Evolutionary conservation across 53 echinoderm and acorn worm species (phyloP).

Genomic region (Mesocentrotus franciscanus): DNA sequence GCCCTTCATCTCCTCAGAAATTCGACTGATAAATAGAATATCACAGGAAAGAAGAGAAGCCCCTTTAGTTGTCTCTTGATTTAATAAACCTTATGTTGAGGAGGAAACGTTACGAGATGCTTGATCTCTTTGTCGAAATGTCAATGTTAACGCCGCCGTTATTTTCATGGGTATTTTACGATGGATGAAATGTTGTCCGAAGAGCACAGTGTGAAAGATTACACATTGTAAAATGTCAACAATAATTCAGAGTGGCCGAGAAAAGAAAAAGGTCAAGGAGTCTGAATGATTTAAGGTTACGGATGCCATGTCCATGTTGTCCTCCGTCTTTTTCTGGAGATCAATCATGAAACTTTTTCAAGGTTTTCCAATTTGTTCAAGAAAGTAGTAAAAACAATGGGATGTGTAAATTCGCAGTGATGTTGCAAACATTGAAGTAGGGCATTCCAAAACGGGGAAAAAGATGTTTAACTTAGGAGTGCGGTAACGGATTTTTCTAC

Average conservation of each 20-base stretch:
- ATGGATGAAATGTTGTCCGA: neutral
- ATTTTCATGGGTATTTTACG: conserved; percentile 1
- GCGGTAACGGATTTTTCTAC: no score
- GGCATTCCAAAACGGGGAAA: neutral
- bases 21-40: neutral
- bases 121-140: neutral
- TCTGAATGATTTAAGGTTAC: neutral
- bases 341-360: neutral
- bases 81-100: neutral
- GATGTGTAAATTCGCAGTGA: neutral
- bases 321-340: neutral
- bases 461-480: neutral
- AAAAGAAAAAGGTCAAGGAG: conserved; percentile 1
- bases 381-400: neutral
- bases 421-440: neutral
- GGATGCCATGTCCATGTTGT: neutral
- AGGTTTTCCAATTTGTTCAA: neutral
- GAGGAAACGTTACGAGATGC: neutral
- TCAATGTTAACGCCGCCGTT: neutral
- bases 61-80: neutral
- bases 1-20: neutral
- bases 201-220: neutral
- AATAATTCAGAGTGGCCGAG: neutral
- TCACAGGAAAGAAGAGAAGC: neutral
- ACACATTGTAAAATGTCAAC: conserved; percentile 6